A percentile compares a stretch with the other conserved stretches of the same genome.
These are phyloP conservation scores for Heliconius cydno DNA, from an alignment of 2,888 invertebrate species.

Conservation along the genomic window DNA sequence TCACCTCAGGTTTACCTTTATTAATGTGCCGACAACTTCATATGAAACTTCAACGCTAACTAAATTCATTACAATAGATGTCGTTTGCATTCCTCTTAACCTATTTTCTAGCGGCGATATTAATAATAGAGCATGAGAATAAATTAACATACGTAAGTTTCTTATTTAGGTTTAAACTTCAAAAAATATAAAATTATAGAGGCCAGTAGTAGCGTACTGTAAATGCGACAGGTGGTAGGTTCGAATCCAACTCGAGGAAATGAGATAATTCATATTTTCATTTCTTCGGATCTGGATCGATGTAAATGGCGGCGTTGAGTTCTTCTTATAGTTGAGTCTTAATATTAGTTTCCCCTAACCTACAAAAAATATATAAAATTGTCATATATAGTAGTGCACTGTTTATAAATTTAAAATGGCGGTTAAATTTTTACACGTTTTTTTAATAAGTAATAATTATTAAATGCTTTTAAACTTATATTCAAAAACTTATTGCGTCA, in stretches of 20 bases:
- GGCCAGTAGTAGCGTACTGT: neutral
- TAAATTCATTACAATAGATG: conserved; percentile 13
- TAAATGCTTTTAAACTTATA: neutral
- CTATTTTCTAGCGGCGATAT: neutral
- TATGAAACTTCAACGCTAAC: conserved; percentile 22
- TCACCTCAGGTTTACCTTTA: conserved; percentile 17
- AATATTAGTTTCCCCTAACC: too few relatives aligned
- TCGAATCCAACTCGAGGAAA: neutral
- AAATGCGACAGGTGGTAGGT: neutral
- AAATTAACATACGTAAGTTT: neutral
- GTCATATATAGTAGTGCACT: too few relatives aligned
- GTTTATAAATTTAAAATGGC: too few relatives aligned
- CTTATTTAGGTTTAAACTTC: too few relatives aligned
- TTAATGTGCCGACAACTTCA: conserved; percentile 33
- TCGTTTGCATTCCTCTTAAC: conserved; percentile 24
- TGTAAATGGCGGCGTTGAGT: too few relatives aligned
- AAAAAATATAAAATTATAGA: neutral
- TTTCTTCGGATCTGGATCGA: too few relatives aligned
- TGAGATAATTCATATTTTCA: too few relatives aligned
- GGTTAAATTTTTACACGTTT: too few relatives aligned
- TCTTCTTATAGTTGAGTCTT: too few relatives aligned
- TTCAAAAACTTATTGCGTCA: too few relatives aligned
- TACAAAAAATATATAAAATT: too few relatives aligned
- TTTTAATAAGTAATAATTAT: neutral
- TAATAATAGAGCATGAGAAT: neutral